Evolutionary conservation across 2,113 vertebrate genomes (phyloP).

Genomic region (Corythornis madagascariensis): DNA sequence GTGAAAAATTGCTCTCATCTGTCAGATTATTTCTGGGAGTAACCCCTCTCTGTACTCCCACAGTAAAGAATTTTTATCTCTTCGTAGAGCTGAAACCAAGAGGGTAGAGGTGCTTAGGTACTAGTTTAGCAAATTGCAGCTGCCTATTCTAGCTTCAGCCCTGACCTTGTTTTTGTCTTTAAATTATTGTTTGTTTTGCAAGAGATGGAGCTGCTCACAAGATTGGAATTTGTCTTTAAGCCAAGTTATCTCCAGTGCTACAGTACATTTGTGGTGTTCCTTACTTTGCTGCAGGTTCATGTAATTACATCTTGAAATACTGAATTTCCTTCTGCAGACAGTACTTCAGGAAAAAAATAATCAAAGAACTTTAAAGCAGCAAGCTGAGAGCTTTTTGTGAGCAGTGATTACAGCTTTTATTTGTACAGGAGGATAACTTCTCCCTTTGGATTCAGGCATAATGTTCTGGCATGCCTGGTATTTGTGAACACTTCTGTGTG

Average conservation of each 20-base stretch:
- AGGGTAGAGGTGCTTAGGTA: neutral
- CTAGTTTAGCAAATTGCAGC: neutral
- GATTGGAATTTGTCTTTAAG: neutral
- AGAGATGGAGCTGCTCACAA: neutral
- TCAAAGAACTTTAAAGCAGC: neutral
- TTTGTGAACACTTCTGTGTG: slow-evolving; percentile 2
- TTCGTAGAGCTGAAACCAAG: neutral
- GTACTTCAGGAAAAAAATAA: neutral
- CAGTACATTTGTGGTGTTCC: neutral
- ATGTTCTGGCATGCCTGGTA: slow-evolving; percentile 27
- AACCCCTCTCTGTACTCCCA: neutral
- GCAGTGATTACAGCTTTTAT: slow-evolving; percentile 45
- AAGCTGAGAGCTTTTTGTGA: slow-evolving; percentile 37
- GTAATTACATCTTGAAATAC: slow-evolving; percentile 24
- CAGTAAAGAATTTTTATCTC: neutral
- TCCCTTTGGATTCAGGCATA: slow-evolving; percentile 38
- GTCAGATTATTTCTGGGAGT: neutral
- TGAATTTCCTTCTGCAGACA: slow-evolving; percentile 35
- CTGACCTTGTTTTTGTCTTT: neutral
- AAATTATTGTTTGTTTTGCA: neutral
- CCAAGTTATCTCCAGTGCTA: neutral
- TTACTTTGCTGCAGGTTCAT: neutral
- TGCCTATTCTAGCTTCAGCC: neutral
- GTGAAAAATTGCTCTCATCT: neutral
- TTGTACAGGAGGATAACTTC: slow-evolving; percentile 39